Evolutionary conservation across 1,140 invertebrate species (phyloP).

Genomic region (Drosophila nasuta): DNA sequence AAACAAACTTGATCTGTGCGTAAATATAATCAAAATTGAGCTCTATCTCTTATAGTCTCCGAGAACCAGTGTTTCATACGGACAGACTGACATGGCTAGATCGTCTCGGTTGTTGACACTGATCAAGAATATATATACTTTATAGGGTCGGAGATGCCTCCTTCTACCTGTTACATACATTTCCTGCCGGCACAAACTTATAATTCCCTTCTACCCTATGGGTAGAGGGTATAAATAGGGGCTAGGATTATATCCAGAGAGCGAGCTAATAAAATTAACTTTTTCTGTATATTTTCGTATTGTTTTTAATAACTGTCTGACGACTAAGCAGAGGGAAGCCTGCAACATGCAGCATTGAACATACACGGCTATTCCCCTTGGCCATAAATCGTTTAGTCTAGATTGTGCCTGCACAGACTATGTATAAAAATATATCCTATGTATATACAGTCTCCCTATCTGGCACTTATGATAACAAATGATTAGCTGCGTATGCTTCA

Average conservation of each 20-base stretch:
- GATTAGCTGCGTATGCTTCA: conserved; percentile 41
- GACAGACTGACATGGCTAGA: too few species aligned
- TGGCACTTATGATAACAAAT: conserved; percentile 53
- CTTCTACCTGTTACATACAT: too few species aligned
- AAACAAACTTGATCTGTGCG: too few species aligned
- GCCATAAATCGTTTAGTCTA: conserved; percentile 76
- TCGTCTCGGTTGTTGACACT: too few species aligned
- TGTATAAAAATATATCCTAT: conserved; percentile 29
- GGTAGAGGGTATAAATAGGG: too few species aligned
- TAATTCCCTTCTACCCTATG: too few species aligned
- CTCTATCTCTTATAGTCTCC: too few species aligned
- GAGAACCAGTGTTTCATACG: too few species aligned
- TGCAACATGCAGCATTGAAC: neutral
- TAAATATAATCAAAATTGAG: too few species aligned
- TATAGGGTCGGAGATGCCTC: too few species aligned
- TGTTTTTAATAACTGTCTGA: conserved; percentile 59
- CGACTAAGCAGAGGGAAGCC: conserved; percentile 5
- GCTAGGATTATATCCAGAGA: conserved; percentile 47
- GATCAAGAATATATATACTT: too few species aligned
- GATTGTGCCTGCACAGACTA: conserved; percentile 4
- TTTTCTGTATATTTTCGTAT: conserved; percentile 69
- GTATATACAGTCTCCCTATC: conserved; percentile 25
- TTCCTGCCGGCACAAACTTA: too few species aligned
- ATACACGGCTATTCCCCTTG: conserved; percentile 3
- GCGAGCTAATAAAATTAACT: conserved; percentile 61